These are phyloP conservation scores for Exephanes ischioxanthus DNA, from an alignment of 2,888 invertebrate genomes.

Conservation along the genomic window DNA sequence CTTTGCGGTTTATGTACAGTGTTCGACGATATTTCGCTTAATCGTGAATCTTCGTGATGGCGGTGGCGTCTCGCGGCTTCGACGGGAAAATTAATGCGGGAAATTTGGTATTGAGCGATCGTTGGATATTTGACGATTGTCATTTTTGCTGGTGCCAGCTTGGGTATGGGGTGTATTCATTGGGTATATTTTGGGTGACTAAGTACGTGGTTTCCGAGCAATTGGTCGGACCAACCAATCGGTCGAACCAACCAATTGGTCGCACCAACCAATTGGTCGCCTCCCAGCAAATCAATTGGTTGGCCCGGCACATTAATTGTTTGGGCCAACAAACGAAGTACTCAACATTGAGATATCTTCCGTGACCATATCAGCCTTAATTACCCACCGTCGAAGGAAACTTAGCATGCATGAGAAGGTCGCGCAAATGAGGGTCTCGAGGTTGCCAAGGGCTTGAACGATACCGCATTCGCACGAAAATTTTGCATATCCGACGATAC, in stretches of 20 bases:
- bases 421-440: neutral
- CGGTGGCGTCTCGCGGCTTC: neutral
- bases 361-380: neutral
- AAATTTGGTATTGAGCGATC: neutral
- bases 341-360: neutral
- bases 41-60: neutral
- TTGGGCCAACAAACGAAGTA: neutral
- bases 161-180: too few relatives aligned
- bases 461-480: neutral
- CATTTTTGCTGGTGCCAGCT: too few relatives aligned
- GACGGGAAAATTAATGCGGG: neutral
- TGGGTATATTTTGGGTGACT: too few relatives aligned
- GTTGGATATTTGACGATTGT: neutral
- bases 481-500: neutral
- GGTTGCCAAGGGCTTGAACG: neutral
- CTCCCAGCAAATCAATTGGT: too few relatives aligned
- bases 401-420: neutral
- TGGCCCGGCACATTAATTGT: too few relatives aligned
- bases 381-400: neutral
- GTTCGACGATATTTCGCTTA: neutral
- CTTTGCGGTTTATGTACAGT: conserved; percentile 11
- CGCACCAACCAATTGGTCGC: too few relatives aligned
- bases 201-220: too few relatives aligned
- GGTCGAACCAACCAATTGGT: too few relatives aligned
- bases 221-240: too few relatives aligned